Evolutionary conservation across 1,140 invertebrate species (phyloP).

Genomic region (Bilobella aurantiaca): DNA sequence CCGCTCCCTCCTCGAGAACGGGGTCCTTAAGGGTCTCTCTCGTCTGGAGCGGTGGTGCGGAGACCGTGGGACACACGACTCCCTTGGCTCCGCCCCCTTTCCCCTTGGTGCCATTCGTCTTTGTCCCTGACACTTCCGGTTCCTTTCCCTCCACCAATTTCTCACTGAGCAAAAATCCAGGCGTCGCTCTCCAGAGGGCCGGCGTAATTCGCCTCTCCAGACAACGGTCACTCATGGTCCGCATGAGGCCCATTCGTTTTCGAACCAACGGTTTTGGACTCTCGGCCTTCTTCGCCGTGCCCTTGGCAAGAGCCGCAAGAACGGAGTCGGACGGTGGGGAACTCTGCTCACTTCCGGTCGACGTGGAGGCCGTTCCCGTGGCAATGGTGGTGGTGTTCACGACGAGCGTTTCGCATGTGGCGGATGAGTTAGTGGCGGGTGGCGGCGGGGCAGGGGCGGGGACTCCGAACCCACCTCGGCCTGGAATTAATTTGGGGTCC

Average conservation of each 20-base stretch:
- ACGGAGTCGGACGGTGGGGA: background rate
- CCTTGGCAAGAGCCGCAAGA: background rate
- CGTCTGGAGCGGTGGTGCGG: too few relatives aligned
- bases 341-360: background rate
- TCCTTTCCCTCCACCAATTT: conserved; percentile 29
- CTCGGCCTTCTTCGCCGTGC: conserved; percentile 3
- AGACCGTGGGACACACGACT: background rate
- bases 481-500: background rate
- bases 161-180: conserved; percentile 24
- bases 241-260: conserved; percentile 34
- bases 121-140: background rate
- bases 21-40: too few relatives aligned
- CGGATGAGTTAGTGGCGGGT: background rate
- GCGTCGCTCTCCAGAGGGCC: conserved; percentile 21
- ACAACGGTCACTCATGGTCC: conserved; percentile 35
- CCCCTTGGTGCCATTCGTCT: background rate
- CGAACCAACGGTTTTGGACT: conserved; percentile 25
- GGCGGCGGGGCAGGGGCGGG: background rate
- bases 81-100: background rate
- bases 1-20: too few relatives aligned
- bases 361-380: conserved; percentile 5
- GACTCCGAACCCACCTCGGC: too few relatives aligned
- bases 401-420: conserved; percentile 13
- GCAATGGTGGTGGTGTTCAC: background rate
- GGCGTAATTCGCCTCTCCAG: conserved; percentile 27